Percentiles rank a stretch among this genome's conserved stretches.
phyloP scores from a whole-genome alignment of 2,113 vertebrate genomes.

The Grallaria varia region DNA sequence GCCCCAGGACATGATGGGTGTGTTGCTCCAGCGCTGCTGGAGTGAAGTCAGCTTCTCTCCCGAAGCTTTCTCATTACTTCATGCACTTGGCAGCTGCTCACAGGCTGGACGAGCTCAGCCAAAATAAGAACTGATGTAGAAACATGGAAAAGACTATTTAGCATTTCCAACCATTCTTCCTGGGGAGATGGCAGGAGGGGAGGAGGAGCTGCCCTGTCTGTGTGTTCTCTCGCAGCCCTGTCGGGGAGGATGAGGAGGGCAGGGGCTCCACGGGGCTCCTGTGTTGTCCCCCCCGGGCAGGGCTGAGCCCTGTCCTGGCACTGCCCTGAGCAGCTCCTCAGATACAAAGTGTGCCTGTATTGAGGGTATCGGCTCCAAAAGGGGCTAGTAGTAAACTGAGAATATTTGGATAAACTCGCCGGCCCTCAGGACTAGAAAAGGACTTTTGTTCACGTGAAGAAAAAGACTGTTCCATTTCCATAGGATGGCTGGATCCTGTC shows the following conservation, averaged over 20 bases:
- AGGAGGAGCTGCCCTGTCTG: neutral
- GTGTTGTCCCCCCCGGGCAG: neutral
- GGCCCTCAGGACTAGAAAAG: constrained; percentile 76
- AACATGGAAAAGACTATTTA: constrained; percentile 29
- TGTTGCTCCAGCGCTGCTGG: neutral
- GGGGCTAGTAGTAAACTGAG: constrained; percentile 72
- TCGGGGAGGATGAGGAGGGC: neutral
- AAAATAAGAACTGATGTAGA: neutral
- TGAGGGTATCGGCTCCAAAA: constrained; percentile 54
- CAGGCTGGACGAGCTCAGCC: constrained; percentile 5
- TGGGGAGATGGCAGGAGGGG: neutral
- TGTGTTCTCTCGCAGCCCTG: neutral
- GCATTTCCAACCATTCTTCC: neutral
- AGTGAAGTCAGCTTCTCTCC: constrained; percentile 28
- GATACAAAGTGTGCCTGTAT: constrained; percentile 70
- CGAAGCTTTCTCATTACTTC: constrained; percentile 39
- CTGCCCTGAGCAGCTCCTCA: neutral
- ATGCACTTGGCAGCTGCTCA: constrained; percentile 31
- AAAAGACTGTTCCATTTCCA: constrained; percentile 60
- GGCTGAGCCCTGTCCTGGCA: neutral
- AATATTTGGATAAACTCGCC: constrained; percentile 81
- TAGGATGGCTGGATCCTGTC: constrained; percentile 67
- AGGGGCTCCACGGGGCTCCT: neutral
- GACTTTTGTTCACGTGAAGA: constrained; percentile 76
- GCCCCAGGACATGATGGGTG: constrained; percentile 11